A percentile compares a stretch with the other conserved stretches of the same genome.
These are phyloP conservation scores for Rattus rattus DNA, from an alignment of 2,113 vertebrate species.

Conservation along the genomic window DNA sequence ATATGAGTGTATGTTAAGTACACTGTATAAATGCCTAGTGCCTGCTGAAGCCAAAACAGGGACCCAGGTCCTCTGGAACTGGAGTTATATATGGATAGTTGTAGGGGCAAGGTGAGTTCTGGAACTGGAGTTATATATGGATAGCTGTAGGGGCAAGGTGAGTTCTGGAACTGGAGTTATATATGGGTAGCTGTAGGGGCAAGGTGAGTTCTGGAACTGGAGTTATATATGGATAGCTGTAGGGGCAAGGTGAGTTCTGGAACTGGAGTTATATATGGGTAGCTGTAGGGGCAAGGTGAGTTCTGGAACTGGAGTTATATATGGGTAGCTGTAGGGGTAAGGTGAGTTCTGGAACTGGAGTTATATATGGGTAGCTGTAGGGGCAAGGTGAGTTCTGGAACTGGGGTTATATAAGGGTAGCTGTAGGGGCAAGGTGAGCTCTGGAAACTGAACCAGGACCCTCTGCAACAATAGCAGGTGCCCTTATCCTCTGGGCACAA, in stretches of 20 bases:
- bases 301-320: too few relatives aligned
- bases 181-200: not conserved
- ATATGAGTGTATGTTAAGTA: not conserved
- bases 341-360: not conserved
- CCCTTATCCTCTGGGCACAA: not conserved
- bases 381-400: not conserved
- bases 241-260: too few relatives aligned
- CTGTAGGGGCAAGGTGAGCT: too few relatives aligned
- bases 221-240: too few relatives aligned
- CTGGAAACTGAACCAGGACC: too few relatives aligned
- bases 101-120: not conserved
- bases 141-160: too few relatives aligned
- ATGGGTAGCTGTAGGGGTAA: too few relatives aligned
- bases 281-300: not conserved
- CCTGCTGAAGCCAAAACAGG: not conserved
- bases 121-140: too few relatives aligned
- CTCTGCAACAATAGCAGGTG: not conserved
- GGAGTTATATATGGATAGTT: not conserved
- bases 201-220: not conserved
- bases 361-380: not conserved
- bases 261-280: not conserved
- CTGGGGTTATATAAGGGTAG: too few relatives aligned
- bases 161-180: not conserved
- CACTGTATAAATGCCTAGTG: not conserved
- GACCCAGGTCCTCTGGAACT: not conserved